Conservation (phyloP, 2,888 invertebrate species). For the Sabatieria punctata region DNA sequence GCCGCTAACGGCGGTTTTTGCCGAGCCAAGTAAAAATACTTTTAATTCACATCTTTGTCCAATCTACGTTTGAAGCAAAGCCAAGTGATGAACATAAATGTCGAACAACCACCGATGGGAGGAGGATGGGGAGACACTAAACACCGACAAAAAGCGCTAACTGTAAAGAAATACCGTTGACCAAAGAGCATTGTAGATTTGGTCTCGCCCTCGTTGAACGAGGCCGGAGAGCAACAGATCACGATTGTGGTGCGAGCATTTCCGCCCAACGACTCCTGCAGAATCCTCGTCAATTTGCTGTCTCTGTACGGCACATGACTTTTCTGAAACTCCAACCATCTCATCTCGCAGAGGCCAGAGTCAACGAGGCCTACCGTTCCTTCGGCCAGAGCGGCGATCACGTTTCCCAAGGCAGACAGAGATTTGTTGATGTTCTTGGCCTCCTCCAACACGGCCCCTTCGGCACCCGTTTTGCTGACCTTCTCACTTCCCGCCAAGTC, state of each 20-base stretch:
- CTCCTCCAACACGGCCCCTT: slow-evolving; percentile 94
- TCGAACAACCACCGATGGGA: too few species aligned
- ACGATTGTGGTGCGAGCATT: slow-evolving; percentile 72
- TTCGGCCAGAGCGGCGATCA: slow-evolving; percentile 95
- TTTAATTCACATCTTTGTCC: too few species aligned
- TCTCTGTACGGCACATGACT: slow-evolving; percentile 99
- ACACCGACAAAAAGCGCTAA: too few species aligned
- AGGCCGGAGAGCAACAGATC: slow-evolving; percentile 96
- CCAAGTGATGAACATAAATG: too few species aligned
- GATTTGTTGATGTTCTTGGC: slow-evolving; percentile 99
- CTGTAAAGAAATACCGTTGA: slow-evolving; percentile 61
- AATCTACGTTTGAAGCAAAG: too few species aligned
- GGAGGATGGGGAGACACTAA: too few species aligned
- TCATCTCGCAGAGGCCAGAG: neutral
- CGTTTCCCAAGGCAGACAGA: slow-evolving; percentile 92
- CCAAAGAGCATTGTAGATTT: slow-evolving; percentile 98
- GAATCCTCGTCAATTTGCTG: slow-evolving; percentile 89
- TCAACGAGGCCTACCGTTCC: slow-evolving; percentile 51
- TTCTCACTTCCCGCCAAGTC: slow-evolving; percentile 99
- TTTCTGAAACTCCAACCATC: slow-evolving; percentile 43
- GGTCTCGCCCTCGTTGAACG: slow-evolving; percentile 96
- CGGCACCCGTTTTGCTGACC: slow-evolving; percentile 97
- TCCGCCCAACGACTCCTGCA: slow-evolving; percentile 97
- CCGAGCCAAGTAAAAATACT: too few species aligned
- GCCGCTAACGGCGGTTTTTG: too few species aligned